Conservation (phyloP, 2,797 vertebrate species). For the Geranospiza caerulescens region DNA sequence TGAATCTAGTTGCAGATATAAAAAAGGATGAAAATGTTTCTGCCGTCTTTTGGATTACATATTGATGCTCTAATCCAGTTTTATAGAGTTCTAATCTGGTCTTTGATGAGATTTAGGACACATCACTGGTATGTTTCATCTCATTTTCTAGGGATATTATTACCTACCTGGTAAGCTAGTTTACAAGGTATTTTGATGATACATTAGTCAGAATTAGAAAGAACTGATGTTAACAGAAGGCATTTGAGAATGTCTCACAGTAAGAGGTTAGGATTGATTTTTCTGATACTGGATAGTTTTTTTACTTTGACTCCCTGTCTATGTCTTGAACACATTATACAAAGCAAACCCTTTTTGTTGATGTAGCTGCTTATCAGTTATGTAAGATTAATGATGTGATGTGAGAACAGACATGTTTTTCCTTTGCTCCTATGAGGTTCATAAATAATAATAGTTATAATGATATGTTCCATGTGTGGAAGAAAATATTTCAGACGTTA, state of each 20-base stretch:
- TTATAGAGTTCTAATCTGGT: background rate
- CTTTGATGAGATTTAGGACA: background rate
- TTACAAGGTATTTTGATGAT: background rate
- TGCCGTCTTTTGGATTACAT: background rate
- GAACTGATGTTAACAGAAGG: background rate
- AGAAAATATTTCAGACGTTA: background rate
- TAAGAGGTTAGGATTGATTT: background rate
- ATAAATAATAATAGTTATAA: background rate
- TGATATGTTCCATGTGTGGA: background rate
- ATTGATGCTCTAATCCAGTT: background rate
- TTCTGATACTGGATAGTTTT: background rate
- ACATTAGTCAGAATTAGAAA: background rate
- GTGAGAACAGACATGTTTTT: background rate
- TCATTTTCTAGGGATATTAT: background rate
- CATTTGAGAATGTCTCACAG: background rate
- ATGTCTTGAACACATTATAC: background rate
- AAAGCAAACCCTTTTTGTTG: background rate
- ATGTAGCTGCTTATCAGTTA: background rate
- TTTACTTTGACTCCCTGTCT: background rate
- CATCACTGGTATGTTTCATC: background rate
- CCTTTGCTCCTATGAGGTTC: background rate
- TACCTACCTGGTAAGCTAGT: background rate
- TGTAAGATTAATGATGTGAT: background rate
- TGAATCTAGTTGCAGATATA: background rate
- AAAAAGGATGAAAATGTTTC: background rate